Percentiles rank a stretch among this genome's conserved stretches.
These are phyloP conservation scores for Periophthalmus magnuspinnatus DNA, from an alignment of 2,797 vertebrate genomes.

Conservation along the genomic window DNA sequence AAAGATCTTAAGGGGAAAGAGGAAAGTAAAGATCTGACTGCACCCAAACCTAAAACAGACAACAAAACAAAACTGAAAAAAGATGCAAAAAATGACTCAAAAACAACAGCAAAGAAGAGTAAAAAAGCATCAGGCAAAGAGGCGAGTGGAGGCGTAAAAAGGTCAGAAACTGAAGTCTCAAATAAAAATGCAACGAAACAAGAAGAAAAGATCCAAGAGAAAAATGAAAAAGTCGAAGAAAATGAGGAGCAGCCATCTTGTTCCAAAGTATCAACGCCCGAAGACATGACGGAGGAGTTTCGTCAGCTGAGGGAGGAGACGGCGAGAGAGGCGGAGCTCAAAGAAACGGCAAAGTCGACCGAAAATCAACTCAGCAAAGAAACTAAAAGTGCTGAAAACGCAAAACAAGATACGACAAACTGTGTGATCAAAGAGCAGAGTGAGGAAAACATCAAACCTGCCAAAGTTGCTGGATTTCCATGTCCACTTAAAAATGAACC, in stretches of 20 bases:
- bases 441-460: conserved; percentile 52
- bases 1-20: conserved; percentile 68
- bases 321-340: conserved; percentile 18
- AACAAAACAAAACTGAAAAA: conserved; percentile 71
- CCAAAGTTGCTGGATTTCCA: conserved; percentile 66
- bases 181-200: conserved; percentile 58
- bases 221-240: conserved; percentile 46
- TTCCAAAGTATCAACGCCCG: conserved; percentile 78
- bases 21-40: conserved; percentile 67
- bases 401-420: conserved; percentile 18
- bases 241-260: conserved; percentile 36
- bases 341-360: conserved; percentile 27
- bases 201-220: conserved; percentile 43
- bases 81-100: conserved; percentile 78
- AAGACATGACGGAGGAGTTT: conserved; percentile 77
- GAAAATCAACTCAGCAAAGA: conserved; percentile 42
- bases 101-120: conserved; percentile 62
- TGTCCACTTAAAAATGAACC: conserved; percentile 75
- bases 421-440: conserved; percentile 38
- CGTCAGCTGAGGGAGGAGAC: conserved; percentile 58
- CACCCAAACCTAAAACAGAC: conserved; percentile 75
- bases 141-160: conserved; percentile 53
- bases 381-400: conserved; percentile 14
- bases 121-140: conserved; percentile 60
- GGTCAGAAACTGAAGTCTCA: conserved; percentile 33